Evolutionary conservation across 2,113 vertebrate genomes (phyloP), one percentile per base, ranked within the genome.

Genomic region (Tympanuchus pallidicinctus): DNA sequence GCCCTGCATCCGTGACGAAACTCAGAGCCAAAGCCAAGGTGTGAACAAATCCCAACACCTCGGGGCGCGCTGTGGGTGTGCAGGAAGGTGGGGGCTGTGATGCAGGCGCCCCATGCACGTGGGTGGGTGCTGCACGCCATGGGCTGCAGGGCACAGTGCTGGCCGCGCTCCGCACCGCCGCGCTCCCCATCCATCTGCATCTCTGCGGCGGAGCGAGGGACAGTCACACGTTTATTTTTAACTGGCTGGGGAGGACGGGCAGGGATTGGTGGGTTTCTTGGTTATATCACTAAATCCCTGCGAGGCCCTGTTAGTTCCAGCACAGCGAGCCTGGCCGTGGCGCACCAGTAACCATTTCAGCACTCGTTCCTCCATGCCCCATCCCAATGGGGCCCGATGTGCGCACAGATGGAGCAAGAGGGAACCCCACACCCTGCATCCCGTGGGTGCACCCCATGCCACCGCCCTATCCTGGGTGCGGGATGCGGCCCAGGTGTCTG

Each of bases 251-350:
- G 90, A 88, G 84, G 92, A 70, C 75, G 64, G 50, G 92, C 78
- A 20, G 84, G 91, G 91, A 96, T 95, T 94, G 96, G 95, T 95
- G 93, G 57, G 92, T 94, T 96, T 88, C 91, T 89, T 86, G 95
- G 90, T 97, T 97, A 95, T 96, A 96, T 95, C 96, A 97, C 94
- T 95, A 96, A 97, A 97, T 96, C 94, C 95, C 96, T 92, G 91
- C 87, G 50, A 90, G 97, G 95, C 80, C 27, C 93, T 86, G 84
- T 97, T 97, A 97, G 89, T 97, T 97, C 95, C 96, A 96, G 93
- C 94, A 87, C 94, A 93, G 86, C 18, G 86, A 97, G 88, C 92
- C 94, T 82, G 74, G 92, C 1, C 28, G 64, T 0, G 64, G 16
- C 0, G n/a, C 92, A 90, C 82, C 88, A 52, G 91, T 96, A 96